These are phyloP conservation scores for Campylorhamphus procurvoides DNA, from an alignment of 2,113 vertebrate genomes.

Conservation along the genomic window DNA sequence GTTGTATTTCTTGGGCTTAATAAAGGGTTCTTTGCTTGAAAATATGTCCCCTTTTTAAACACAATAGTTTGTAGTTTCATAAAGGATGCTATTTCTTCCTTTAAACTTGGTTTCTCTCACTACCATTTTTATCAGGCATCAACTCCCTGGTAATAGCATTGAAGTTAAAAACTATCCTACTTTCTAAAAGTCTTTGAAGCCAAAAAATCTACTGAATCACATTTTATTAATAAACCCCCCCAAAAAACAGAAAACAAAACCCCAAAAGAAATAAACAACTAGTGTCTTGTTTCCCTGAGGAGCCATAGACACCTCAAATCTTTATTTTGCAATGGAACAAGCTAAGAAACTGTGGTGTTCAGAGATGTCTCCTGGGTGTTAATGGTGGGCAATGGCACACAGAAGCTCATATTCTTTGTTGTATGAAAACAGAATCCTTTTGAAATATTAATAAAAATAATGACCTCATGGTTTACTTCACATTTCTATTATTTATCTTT, in stretches of 20 bases:
- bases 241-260: background rate
- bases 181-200: background rate
- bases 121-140: background rate
- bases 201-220: background rate
- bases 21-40: background rate
- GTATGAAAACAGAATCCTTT: constrained; percentile 15
- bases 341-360: background rate
- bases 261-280: background rate
- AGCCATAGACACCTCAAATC: background rate
- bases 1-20: background rate
- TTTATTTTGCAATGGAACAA: background rate
- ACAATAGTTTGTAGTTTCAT: background rate
- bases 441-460: constrained; percentile 21
- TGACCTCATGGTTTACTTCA: constrained; percentile 40
- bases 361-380: background rate
- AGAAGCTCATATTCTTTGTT: background rate
- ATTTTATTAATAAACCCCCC: background rate
- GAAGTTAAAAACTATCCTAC: constrained; percentile 8
- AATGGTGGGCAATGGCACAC: background rate
- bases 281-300: background rate
- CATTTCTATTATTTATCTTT: constrained; percentile 38
- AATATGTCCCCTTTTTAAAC: background rate
- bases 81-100: background rate
- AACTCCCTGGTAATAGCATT: background rate
- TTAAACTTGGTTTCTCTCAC: background rate